Evolutionary conservation across 2,888 invertebrate genomes (phyloP), one percentile per base, ranked within the genome.

Genomic region (Acronicta psi): DNA sequence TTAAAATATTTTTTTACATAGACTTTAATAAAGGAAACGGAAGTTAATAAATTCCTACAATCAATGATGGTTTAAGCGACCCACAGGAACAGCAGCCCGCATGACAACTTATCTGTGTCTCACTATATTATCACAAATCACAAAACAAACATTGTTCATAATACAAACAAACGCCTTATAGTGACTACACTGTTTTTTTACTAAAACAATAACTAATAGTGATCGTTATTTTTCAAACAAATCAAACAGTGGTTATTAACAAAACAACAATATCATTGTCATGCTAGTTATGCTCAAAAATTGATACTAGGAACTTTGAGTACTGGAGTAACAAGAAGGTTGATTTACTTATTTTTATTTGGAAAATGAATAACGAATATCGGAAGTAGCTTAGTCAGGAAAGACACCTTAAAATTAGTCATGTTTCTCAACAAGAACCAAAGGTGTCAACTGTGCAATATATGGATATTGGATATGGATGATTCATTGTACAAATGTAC

Each of bases 181-280:
- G 58, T 64, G 44, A 74, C 50, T 52, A 29, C n/a, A 46, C 44
- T 45, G 57, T 63, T 54, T 62, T n/a, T 44, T 47, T 51, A 53
- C 59, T 64, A 42, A 52, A 62, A 75, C 75, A 75, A 77, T 69
- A 51, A 62, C 54, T 37, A 50, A 13, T 49, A 52, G 34, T 60
- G 61, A 75, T 56, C 34, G 46, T 43, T 69, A 59, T 63, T 69
- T 61, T 65, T 69, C 36, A 71, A 74, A 75, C 63, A 77, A 65
- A 54, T 59, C 49, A 11, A 58, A 44, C 13, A 38, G 10, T 46
- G 16, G 20, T 46, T 29, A 50, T 53, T 37, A 45, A 55, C n/a
- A 54, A 64, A 43, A 52, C n/a, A 54, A 64, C 29, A 47, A 16
- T n/a, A 43, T 58, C 64, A 44, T 23, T 40, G 46, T 40, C 44